Conservation (phyloP, 2,797 vertebrate species). For the Smutsia gigantea region DNA sequence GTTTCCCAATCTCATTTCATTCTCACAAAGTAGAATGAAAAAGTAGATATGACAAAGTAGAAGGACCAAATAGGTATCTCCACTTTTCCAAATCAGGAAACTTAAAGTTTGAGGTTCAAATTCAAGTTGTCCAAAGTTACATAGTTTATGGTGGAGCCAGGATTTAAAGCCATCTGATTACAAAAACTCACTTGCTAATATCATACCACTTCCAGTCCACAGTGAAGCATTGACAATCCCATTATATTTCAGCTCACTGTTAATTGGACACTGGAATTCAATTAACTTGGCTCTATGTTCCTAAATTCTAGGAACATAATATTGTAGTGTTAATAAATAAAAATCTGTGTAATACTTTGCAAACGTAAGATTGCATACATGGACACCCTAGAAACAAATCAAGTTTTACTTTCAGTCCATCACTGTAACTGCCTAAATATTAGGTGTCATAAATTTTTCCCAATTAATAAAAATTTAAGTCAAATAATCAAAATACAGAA, state of each 20-base stretch:
- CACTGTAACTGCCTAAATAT: background rate
- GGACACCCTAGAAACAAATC: background rate
- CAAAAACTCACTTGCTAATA: background rate
- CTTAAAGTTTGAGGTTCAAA: background rate
- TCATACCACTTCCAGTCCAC: background rate
- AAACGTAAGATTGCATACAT: background rate
- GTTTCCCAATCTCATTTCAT: background rate
- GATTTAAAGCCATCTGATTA: background rate
- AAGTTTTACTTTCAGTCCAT: background rate
- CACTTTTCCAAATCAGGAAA: background rate
- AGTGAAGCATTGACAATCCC: background rate
- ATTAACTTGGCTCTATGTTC: background rate
- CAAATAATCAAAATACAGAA: constrained; percentile 28
- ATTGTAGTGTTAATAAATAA: constrained; percentile 10
- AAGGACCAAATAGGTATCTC: background rate
- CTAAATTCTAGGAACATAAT: background rate
- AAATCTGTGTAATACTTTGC: background rate
- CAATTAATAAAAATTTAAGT: background rate
- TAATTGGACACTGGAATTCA: background rate
- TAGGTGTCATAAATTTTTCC: background rate
- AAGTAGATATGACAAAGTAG: background rate
- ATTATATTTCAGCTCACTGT: background rate
- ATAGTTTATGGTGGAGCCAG: background rate
- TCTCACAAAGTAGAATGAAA: background rate
- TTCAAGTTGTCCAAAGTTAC: background rate